Evolutionary conservation across 2,888 invertebrate genomes (phyloP), one percentile per base, ranked within the genome.

Genomic region (Andrena marginata): DNA sequence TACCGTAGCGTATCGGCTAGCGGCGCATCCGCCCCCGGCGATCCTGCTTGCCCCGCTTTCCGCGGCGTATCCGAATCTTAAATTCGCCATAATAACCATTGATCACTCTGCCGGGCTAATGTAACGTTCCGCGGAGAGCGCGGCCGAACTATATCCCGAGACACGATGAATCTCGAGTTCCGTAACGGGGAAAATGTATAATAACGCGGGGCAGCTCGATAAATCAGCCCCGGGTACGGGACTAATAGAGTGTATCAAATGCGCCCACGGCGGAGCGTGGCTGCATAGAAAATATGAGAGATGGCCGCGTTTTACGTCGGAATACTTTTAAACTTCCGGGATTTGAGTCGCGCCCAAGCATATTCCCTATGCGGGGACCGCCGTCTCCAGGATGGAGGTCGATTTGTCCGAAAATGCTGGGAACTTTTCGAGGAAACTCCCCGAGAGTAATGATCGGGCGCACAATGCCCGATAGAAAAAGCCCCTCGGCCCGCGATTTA

Each of bases 191-290:
- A 80, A 80, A 88, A 85, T 87, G 83, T 89, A 89, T 85, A 88
- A 86, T 89, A 87, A 90, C 82, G 82, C 77, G 85, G 75, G 75
- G 73, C 73, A 80, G 84, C 76, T 80, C 86, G 77, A 92, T 92
- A 92, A 92, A 92, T 92, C 92, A 91, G 88, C 10, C 60, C 60
- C 69, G 80, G 87, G 87, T 89, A 91, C 87, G 90, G 83, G 86
- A 87, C 91, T 91, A 92, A 92, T 92, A 92, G 91, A 87, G 89
- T 92, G 91, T 92, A 92, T 92, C 92, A 92, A 92, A 91, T 91
- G 93, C 87, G 89, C 73, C 87, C 69, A 86, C 92, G 90, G 80
- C 85, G 90, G 87, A 91, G 88, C 92, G 90, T 89, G 87, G 76
- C 87, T 88, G 88, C 89, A 92, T 90, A 90, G 90, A 89, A 91